Evolutionary conservation across 2,888 invertebrate species (phyloP), one percentile per base, ranked within the genome.

Genomic region (Drosophila dives): DNA sequence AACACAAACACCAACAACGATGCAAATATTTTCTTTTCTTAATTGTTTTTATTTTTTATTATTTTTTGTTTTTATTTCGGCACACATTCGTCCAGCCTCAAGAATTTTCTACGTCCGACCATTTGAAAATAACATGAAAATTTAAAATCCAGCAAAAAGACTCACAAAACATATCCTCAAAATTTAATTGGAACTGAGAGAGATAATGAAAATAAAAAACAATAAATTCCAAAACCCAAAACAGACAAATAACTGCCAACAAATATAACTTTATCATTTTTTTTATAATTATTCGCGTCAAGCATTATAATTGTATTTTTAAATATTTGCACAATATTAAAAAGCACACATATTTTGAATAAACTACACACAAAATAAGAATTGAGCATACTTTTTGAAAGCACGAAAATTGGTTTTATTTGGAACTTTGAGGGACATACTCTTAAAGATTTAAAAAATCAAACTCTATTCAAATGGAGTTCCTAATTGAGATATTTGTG

Each of bases 381-480:
- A 76, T 75, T 70, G 74, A 90, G 79, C 81, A 79, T 67, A 83
- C 73, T 85, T 83, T 87, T 83, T 50, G 75, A 84, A 89, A 84
- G 84, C 89, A 84, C 48, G 64, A 56, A 58, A 63, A 66, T 50
- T 84, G 58, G 73, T 89, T 89, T 87, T 85, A 54, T 71, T 71
- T 79, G 49, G 8, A 23, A 2, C 34, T 54, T 32, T n/a, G 6
- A 7, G 45, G 51, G 32, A 54, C 11, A n/a, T 40, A n/a, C 26
- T 42, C 11, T 7, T 3, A 15, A 23, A 12, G 7, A 23, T 15
- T 45, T 15, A 4, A 15, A 15, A 4, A 15, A 45, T 3, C 53
- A 2, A 29, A 20, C n/a, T 51, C 20, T 51, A 33, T 33, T 51
- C 15, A 4, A 50, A 29, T 23, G 20, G 12, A 20, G 20, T 7